Percentiles rank a stretch among this genome's conserved stretches.
These are phyloP conservation scores for Harpagus bidentatus DNA, from an alignment of 2,113 vertebrate genomes.

Conservation along the genomic window DNA sequence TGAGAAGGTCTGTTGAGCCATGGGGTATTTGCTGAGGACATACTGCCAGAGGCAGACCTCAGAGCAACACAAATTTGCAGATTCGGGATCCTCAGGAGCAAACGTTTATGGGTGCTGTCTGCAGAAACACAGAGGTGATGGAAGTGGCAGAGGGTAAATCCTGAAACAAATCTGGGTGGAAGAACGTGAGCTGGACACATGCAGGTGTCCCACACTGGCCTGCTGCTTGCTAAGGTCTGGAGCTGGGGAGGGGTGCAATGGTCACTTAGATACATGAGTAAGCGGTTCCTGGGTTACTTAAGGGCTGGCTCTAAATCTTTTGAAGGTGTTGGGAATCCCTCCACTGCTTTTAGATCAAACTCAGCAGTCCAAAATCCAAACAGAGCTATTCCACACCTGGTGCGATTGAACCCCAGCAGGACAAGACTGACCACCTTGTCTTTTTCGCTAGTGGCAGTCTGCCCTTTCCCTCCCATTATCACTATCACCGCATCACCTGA, in stretches of 20 bases:
- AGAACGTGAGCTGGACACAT: background rate
- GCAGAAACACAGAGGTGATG: background rate
- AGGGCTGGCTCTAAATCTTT: background rate
- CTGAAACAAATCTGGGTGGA: background rate
- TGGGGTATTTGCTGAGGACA: background rate
- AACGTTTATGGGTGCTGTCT: accelerated
- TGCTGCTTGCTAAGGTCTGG: background rate
- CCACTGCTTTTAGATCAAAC: background rate
- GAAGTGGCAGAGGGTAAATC: background rate
- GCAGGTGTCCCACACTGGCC: too few relatives aligned
- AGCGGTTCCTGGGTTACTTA: background rate
- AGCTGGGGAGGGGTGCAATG: background rate
- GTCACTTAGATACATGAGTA: too few relatives aligned
- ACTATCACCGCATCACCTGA: background rate
- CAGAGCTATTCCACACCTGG: background rate
- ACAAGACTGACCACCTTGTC: background rate
- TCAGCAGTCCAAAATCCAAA: background rate
- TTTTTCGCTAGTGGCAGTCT: background rate
- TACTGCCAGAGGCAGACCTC: background rate
- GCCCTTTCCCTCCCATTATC: background rate
- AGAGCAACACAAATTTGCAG: background rate
- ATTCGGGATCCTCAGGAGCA: background rate
- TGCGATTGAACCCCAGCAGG: background rate
- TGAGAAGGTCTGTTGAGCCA: background rate
- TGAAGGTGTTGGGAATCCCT: background rate